These are phyloP conservation scores for Leptinotarsa defecta DNA, from an alignment of 1,140 invertebrate species.

Conservation along the genomic window DNA sequence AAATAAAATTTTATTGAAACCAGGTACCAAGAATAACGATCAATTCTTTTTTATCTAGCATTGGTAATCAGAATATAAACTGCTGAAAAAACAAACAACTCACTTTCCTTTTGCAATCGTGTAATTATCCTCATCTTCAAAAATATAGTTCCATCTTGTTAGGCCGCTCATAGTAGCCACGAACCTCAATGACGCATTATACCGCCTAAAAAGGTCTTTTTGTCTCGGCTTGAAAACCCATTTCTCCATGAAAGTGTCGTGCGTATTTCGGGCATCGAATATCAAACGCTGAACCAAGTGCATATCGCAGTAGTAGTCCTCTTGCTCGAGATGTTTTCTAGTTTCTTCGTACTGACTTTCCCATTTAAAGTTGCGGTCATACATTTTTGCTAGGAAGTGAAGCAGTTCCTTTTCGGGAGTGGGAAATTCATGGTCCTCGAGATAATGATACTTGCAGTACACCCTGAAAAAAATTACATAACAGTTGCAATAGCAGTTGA, in stretches of 20 bases:
- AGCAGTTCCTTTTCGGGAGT: constrained; percentile 74
- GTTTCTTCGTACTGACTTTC: constrained; percentile 59
- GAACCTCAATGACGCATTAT: constrained; percentile 75
- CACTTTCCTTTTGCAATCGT: constrained; percentile 16
- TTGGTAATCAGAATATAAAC: too few species aligned
- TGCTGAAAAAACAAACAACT: neutral
- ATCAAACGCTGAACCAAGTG: constrained; percentile 83
- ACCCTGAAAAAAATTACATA: constrained; percentile 61
- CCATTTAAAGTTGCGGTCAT: constrained; percentile 63
- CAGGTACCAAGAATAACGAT: too few species aligned
- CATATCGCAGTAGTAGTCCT: constrained; percentile 83
- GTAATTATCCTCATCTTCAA: constrained; percentile 27
- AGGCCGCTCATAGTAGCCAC: constrained; percentile 87
- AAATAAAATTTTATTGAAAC: too few species aligned
- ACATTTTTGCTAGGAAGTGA: constrained; percentile 73
- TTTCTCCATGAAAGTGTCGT: constrained; percentile 66
- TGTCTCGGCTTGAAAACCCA: constrained; percentile 63
- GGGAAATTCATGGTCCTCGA: constrained; percentile 72
- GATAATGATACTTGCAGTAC: constrained; percentile 86
- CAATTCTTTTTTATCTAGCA: too few species aligned
- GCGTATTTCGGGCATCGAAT: constrained; percentile 84
- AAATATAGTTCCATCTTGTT: constrained; percentile 77
- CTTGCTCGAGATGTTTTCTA: constrained; percentile 64
- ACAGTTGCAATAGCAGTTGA: too few species aligned
- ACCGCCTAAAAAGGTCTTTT: constrained; percentile 61